These are phyloP conservation scores for Enoplosus armatus DNA, from an alignment of 2,797 vertebrate genomes.

Conservation along the genomic window DNA sequence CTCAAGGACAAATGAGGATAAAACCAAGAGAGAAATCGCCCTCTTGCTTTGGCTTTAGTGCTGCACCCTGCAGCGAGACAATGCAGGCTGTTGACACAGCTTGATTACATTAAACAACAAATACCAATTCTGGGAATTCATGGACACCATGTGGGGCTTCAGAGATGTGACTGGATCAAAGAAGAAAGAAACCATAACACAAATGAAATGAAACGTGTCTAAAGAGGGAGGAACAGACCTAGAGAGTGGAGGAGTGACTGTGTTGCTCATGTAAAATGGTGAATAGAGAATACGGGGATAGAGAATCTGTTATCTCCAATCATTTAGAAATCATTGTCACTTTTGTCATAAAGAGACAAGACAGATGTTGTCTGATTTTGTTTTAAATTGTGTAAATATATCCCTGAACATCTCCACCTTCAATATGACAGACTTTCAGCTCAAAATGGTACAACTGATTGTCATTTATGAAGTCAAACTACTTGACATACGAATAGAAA, in stretches of 20 bases:
- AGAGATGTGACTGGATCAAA: neutral
- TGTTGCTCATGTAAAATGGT: neutral
- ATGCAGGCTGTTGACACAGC: slow-evolving; percentile 71
- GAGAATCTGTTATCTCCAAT: no score
- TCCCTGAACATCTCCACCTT: neutral
- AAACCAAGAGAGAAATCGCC: neutral
- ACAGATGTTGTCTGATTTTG: no score
- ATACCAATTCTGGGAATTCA: slow-evolving; percentile 52
- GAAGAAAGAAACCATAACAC: neutral
- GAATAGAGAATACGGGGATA: no score
- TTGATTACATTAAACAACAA: slow-evolving; percentile 61
- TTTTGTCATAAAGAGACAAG: no score
- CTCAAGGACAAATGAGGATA: neutral
- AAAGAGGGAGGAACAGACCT: neutral
- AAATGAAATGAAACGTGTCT: neutral
- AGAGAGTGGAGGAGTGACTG: neutral
- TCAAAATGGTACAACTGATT: neutral
- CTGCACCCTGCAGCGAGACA: slow-evolving; percentile 36
- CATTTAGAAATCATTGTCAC: no score
- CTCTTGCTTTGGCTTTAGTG: slow-evolving; percentile 6
- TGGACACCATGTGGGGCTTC: slow-evolving; percentile 10
- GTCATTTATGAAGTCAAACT: neutral
- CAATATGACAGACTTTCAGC: neutral
- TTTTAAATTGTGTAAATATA: no score
- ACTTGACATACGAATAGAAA: neutral